These are phyloP conservation scores for Cerastis leucographa DNA, from an alignment of 2,888 invertebrate genomes.

Conservation along the genomic window DNA sequence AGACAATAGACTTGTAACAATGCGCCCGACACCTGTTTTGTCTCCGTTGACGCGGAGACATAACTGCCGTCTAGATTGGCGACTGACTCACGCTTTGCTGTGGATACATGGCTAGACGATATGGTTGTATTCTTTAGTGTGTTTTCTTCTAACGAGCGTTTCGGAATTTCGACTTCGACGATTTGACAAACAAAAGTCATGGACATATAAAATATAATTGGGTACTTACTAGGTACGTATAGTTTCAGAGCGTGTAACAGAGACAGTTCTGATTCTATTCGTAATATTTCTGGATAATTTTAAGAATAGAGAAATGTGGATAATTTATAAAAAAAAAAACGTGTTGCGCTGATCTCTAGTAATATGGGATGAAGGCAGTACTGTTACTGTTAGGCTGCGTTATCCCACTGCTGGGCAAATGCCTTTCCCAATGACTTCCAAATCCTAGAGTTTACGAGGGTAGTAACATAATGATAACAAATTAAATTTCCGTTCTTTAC, in stretches of 20 bases:
- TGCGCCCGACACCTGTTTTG: conserved; percentile 36
- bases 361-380: not conserved
- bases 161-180: not conserved
- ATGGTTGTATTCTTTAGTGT: not conserved
- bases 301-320: not conserved
- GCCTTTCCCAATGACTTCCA: too few species aligned
- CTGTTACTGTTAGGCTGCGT: too few species aligned
- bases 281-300: not conserved
- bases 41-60: conserved; percentile 16
- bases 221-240: not conserved
- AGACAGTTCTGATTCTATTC: not conserved
- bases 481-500: too few species aligned
- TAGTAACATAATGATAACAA: not conserved
- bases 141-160: not conserved
- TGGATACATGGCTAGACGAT: not conserved
- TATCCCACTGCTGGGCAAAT: too few species aligned
- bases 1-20: conserved; percentile 41
- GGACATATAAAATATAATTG: not conserved
- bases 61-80: not conserved
- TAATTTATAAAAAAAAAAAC: too few species aligned
- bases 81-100: conserved; percentile 11
- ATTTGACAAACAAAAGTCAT: not conserved
- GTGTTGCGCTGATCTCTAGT: not conserved
- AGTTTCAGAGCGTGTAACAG: not conserved
- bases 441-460: not conserved